Evolutionary conservation across 2,888 invertebrate genomes (phyloP).

Genomic region (Ichneumoninae sp.): DNA sequence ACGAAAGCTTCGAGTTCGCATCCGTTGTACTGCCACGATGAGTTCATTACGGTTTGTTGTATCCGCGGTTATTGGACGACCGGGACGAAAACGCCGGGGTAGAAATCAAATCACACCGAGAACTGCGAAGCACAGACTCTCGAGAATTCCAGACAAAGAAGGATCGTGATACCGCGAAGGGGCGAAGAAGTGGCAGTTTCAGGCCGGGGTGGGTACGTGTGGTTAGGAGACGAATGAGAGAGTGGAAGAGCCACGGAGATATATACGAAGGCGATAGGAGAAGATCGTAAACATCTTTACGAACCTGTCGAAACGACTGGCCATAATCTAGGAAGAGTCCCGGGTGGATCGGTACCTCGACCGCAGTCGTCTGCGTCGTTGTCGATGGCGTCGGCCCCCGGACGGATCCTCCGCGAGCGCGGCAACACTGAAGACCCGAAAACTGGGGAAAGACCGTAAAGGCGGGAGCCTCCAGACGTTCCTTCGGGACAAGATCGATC

Average conservation of each 20-base stretch:
- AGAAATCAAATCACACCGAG: slow-evolving; percentile 50
- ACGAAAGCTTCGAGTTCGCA: slow-evolving; percentile 17
- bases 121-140: slow-evolving; percentile 2
- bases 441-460: slow-evolving; percentile 43
- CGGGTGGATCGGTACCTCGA: slow-evolving; percentile 59
- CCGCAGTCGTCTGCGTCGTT: slow-evolving; percentile 59
- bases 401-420: slow-evolving; percentile 23
- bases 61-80: slow-evolving; percentile 14
- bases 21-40: slow-evolving; percentile 22
- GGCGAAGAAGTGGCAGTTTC: slow-evolving; percentile 42
- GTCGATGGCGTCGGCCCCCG: slow-evolving; percentile 58
- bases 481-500: slow-evolving; percentile 65
- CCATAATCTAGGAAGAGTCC: slow-evolving; percentile 73
- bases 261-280: slow-evolving; percentile 57
- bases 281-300: slow-evolving; percentile 76
- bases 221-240: slow-evolving; percentile 41
- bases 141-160: slow-evolving; percentile 36
- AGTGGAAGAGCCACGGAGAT: slow-evolving; percentile 23
- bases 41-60: slow-evolving; percentile 39
- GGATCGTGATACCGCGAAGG: slow-evolving; percentile 21
- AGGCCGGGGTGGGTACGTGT: neutral
- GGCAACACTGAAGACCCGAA: slow-evolving; percentile 41
- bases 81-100: neutral
- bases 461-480: slow-evolving; percentile 55
- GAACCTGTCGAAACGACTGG: slow-evolving; percentile 70